Percentiles rank a stretch among this genome's conserved stretches.
Evolutionary conservation across 1,140 invertebrate genomes (phyloP).

Genomic region (Pissodes strobi): DNA sequence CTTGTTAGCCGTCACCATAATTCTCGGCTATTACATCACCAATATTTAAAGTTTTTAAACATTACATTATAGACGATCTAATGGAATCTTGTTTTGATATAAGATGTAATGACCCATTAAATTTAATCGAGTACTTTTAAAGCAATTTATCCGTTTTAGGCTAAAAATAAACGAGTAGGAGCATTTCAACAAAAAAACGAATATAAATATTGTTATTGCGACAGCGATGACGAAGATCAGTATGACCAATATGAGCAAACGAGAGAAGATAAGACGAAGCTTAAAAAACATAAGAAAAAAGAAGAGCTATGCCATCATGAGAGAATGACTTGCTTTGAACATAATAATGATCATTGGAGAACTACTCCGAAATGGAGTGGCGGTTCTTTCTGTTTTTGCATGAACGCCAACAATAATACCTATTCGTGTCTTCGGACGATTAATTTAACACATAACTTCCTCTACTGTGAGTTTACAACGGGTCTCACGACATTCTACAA

Average conservation of each 20-base stretch:
- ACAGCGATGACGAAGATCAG: slow-evolving; percentile 59
- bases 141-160: too few species aligned
- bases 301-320: slow-evolving; percentile 82
- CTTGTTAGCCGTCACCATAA: too few species aligned
- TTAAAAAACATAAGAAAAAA: slow-evolving; percentile 75
- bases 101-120: too few species aligned
- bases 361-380: slow-evolving; percentile 92
- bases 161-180: too few species aligned
- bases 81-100: too few species aligned
- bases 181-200: too few species aligned
- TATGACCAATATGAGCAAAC: background rate
- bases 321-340: slow-evolving; percentile 95
- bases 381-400: slow-evolving; percentile 96
- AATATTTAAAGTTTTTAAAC: too few species aligned
- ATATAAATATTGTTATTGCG: slow-evolving; percentile 72
- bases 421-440: slow-evolving; percentile 96
- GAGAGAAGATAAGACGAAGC: slow-evolving; percentile 65
- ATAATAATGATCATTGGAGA: slow-evolving; percentile 94
- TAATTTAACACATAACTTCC: slow-evolving; percentile 92
- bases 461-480: slow-evolving; percentile 98
- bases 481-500: slow-evolving; percentile 95
- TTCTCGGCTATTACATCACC: too few species aligned
- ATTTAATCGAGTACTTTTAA: too few species aligned
- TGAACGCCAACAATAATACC: slow-evolving; percentile 98
- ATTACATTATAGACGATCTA: too few species aligned